Conservation (phyloP, 1,140 invertebrate species). For the Cherax quadricarinatus region DNA sequence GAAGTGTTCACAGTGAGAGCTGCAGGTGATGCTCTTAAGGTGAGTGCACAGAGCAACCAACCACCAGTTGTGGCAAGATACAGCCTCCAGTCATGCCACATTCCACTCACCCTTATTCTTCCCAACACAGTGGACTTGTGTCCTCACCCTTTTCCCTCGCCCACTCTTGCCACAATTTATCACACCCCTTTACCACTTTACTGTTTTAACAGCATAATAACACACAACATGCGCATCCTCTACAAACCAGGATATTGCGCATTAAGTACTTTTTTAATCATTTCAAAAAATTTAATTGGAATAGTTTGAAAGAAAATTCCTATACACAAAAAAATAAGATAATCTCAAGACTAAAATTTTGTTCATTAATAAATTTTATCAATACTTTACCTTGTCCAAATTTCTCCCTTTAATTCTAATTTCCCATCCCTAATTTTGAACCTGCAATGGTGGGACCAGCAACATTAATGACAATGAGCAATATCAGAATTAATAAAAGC, state of each 20-base stretch:
- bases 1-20: neutral
- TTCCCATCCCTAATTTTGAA: neutral
- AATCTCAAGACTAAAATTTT: neutral
- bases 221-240: slow-evolving; percentile 36
- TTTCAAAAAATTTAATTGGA: neutral
- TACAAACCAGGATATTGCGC: slow-evolving; percentile 32
- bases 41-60: slow-evolving; percentile 26
- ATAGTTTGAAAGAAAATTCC: neutral
- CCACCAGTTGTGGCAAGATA: slow-evolving; percentile 25
- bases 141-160: neutral
- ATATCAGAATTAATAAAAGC: neutral
- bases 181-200: neutral
- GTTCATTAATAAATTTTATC: neutral
- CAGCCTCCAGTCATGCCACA: slow-evolving; percentile 32
- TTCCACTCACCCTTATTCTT: neutral
- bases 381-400: neutral
- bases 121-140: neutral
- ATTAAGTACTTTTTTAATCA: slow-evolving; percentile 11
- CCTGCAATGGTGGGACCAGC: neutral
- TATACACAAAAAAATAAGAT: neutral
- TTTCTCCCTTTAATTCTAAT: neutral
- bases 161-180: neutral
- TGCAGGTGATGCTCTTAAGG: slow-evolving; percentile 29
- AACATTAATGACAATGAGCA: neutral
- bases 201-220: slow-evolving; percentile 57